Percentiles rank a stretch among this genome's conserved stretches.
These are phyloP conservation scores for Agonopterix alstromeriana DNA, from an alignment of 2,888 invertebrate genomes.

Conservation along the genomic window DNA sequence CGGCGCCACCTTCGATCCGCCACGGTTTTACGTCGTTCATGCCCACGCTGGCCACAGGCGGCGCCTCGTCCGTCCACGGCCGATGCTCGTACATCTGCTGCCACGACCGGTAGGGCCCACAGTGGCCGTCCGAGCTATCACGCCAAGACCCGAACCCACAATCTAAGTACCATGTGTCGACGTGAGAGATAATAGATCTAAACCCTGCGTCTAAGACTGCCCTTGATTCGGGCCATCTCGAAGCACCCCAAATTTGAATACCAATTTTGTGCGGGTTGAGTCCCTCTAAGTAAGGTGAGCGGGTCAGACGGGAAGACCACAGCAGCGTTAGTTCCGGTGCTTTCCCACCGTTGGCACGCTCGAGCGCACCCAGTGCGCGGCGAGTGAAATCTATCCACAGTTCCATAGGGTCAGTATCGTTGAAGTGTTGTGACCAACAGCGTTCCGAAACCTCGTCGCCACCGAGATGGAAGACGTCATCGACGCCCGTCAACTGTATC, in stretches of 20 bases:
- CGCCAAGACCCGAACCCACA: conserved; percentile 93
- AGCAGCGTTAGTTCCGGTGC: conserved; percentile 78
- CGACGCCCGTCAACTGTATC: conserved; percentile 83
- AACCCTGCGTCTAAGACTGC: conserved; percentile 87
- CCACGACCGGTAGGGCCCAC: conserved; percentile 92
- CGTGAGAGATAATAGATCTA: conserved; percentile 87
- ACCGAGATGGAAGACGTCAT: conserved; percentile 90
- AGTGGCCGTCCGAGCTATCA: conserved; percentile 88
- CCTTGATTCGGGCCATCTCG: conserved; percentile 87
- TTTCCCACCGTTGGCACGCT: conserved; percentile 78
- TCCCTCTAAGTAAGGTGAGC: conserved; percentile 80
- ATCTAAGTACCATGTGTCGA: conserved; percentile 92
- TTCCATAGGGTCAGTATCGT: conserved; percentile 85
- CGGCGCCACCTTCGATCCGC: conserved; percentile 83
- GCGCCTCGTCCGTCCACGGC: conserved; percentile 79
- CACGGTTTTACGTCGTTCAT: conserved; percentile 54
- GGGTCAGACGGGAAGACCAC: conserved; percentile 88
- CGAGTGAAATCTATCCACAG: conserved; percentile 88
- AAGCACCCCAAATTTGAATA: conserved; percentile 82
- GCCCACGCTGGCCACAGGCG: conserved; percentile 35
- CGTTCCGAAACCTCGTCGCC: conserved; percentile 89
- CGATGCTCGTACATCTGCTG: conserved; percentile 90
- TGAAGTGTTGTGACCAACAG: conserved; percentile 86
- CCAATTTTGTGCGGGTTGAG: conserved; percentile 76
- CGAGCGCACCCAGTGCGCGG: conserved; percentile 77